Percentiles rank a stretch among this genome's conserved stretches.
These are phyloP conservation scores for Periophthalmus magnuspinnatus DNA, from an alignment of 2,797 vertebrate genomes.

Conservation along the genomic window DNA sequence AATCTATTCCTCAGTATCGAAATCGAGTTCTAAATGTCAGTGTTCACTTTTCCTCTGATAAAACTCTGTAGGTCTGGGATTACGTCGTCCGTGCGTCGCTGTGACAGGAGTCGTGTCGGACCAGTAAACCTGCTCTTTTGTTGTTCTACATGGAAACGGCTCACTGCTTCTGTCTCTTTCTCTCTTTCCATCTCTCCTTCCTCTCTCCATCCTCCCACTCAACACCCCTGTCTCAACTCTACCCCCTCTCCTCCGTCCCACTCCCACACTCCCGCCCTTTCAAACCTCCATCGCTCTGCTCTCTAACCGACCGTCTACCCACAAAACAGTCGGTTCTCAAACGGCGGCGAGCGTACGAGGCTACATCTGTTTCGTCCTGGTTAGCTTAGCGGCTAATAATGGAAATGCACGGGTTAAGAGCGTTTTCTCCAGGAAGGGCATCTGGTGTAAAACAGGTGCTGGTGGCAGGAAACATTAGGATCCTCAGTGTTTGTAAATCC, in stretches of 20 bases:
- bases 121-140: constrained; percentile 28
- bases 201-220: constrained; percentile 53
- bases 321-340: constrained; percentile 16
- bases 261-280: constrained; percentile 34
- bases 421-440: too few relatives aligned
- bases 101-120: background rate
- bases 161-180: constrained; percentile 8
- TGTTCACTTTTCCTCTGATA: too few relatives aligned
- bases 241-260: constrained; percentile 40
- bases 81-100: constrained; percentile 10
- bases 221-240: constrained; percentile 60
- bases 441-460: too few relatives aligned
- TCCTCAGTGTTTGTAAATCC: too few relatives aligned
- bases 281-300: constrained; percentile 50
- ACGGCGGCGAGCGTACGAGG: background rate
- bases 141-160: constrained; percentile 31
- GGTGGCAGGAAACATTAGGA: too few relatives aligned
- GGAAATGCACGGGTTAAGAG: too few relatives aligned
- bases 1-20: too few relatives aligned
- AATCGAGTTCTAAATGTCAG: too few relatives aligned
- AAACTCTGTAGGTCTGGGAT: background rate
- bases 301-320: constrained; percentile 3
- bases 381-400: too few relatives aligned
- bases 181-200: background rate
- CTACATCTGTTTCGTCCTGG: too few relatives aligned